Conservation (phyloP, 2,113 vertebrate species). For the Alaudala cheleensis region DNA sequence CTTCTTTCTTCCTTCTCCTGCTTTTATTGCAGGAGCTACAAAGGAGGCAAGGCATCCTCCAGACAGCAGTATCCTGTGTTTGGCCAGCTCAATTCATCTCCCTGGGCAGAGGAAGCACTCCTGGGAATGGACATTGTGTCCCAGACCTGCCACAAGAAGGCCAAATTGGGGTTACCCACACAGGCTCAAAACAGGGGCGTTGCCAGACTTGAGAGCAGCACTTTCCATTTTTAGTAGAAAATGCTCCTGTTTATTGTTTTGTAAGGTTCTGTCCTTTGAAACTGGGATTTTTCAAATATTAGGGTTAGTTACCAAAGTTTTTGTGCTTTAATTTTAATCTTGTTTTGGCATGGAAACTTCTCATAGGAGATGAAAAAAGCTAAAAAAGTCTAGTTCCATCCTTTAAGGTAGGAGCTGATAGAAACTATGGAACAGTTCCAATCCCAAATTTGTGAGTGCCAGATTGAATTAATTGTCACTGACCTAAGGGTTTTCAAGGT, state of each 20-base stretch:
- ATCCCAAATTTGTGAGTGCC: neutral
- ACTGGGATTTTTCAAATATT: neutral
- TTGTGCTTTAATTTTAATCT: neutral
- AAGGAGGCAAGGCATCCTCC: neutral
- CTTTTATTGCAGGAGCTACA: neutral
- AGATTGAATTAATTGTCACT: neutral
- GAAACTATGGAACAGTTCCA: neutral
- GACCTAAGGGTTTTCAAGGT: neutral
- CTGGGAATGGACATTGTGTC: neutral
- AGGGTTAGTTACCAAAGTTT: neutral
- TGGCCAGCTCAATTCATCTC: neutral
- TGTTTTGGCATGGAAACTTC: neutral
- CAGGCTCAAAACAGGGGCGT: rapidly evolving
- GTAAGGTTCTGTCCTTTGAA: neutral
- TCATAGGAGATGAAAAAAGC: neutral
- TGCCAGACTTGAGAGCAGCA: neutral
- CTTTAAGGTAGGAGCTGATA: neutral
- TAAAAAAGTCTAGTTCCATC: neutral
- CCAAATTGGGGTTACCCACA: neutral
- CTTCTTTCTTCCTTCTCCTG: neutral
- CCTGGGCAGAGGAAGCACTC: neutral
- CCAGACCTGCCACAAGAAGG: neutral
- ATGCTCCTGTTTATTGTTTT: neutral
- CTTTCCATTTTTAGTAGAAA: neutral
- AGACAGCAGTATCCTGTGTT: neutral